Evolutionary conservation across 2,113 vertebrate species (phyloP), one percentile per base, ranked within the genome.

Genomic region (Hippocampus comes): DNA sequence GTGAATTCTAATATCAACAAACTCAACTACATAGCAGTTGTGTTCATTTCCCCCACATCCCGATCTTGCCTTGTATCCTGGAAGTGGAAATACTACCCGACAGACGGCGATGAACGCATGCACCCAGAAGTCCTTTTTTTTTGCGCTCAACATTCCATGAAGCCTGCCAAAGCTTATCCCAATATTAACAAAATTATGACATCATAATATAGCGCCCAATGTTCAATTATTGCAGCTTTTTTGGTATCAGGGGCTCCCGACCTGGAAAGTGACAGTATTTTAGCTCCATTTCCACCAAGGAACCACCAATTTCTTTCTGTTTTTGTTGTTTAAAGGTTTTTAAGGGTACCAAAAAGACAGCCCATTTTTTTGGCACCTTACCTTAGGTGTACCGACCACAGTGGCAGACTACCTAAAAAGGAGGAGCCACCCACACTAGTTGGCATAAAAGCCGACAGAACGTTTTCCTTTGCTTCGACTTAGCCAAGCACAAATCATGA

Each of bases 81-180:
- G 30, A 2, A 34, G 55, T 56, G 83, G 85, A 87, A 60, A 76
- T 70, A 74, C 59, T 51, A 78, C 67, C 63, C 60, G 65, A 85
- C 76, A 88, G 49, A 71, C 63, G 70, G 48, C 63, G 70, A 83
- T 53, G 69, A 71, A 85, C 77, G 79, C 78, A 65, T 74, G 87
- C 83, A 84, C 12, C 15, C 27, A 48, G 17, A 23, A 65, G 21
- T 0, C 30, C 30, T 34, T 0, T 34, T 34, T 10, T 41, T 25
- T 66, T 46, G 23, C 43, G 63, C 63, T 23, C n/a, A 48, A 23
- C 64, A 66, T 48, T 66, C 43, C n/a, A 46, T 66, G 21, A 66
- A 48, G 43, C 43, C 15, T 48, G 64, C 64, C n/a, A 18, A 66
- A 66, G 63, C 42, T 46, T n/a, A 66, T 25, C 42, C 63, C 25